Evolutionary conservation across 1,140 invertebrate species (phyloP), one percentile per base, ranked within the genome.

Genomic region (Oryzaephilus surinamensis): DNA sequence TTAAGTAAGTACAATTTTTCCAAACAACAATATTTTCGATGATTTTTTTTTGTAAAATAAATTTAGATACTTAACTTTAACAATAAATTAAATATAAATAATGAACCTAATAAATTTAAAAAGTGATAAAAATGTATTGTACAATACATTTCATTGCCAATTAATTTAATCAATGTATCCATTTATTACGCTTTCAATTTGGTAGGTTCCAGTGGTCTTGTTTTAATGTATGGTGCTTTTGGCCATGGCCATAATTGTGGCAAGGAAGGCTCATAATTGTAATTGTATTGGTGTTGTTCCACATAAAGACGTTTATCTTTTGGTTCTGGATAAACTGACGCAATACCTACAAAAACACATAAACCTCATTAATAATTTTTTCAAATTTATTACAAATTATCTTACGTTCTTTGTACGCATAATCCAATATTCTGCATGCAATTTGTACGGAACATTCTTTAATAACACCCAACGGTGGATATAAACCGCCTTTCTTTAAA

Each of bases 381-480:
- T 32, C 8, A 32, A 27, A 40, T 10, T 10, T 5, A 29, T 13
- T 20, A 19, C 15, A 0, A 23, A 30, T 23, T 14, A 33, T 46
- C 61, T 64, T 71, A 82, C 84, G 76, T 66, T 75, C 81, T 59
- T 76, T 68, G 53, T 95, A 99, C 6, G 90, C 87, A 62, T 90
- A 86, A 37, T 91, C 75, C 28, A 87, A 82, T 41, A 97, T 70
- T 49, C 77, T 73, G 3, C 76, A 73, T 3, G 95, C 94, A 50
- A 99, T 96, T 45, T 77, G 71, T 3, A 94, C 51, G 0, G 94
- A 97, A 31, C 93, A 89, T 38, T 88, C 79, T 44, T 79, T 76
- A 51, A 99, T 95, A 6, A 79, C 74, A n/a, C 73, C 67, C 7
- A 99, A 70, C 0, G 93, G 90, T 10, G 97, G 97, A 62, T 98